A percentile compares a stretch with the other conserved stretches of the same genome.
Evolutionary conservation across 2,888 invertebrate genomes (phyloP).

Genomic region (Dynastes grantii): DNA sequence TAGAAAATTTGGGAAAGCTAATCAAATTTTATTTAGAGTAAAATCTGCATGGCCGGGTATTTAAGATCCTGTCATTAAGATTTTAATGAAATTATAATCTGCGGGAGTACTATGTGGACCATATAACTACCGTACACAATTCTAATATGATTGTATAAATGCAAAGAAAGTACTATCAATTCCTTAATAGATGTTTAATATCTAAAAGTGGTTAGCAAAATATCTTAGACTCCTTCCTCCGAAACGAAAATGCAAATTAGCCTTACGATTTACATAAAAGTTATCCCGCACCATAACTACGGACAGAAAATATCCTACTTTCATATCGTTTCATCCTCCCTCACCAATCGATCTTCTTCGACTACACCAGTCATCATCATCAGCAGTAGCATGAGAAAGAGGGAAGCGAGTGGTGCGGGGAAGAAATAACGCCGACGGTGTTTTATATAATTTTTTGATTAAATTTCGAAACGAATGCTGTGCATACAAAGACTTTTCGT

Average conservation of each 20-base stretch:
- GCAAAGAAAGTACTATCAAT: no score
- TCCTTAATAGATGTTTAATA: slow-evolving; percentile 38
- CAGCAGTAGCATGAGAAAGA: slow-evolving; percentile 26
- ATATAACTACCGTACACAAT: background rate
- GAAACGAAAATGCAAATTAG: slow-evolving; percentile 40
- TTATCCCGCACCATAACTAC: slow-evolving; percentile 29
- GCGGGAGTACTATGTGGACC: no score
- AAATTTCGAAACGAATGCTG: slow-evolving; percentile 69
- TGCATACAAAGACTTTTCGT: slow-evolving; percentile 63
- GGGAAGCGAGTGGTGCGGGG: slow-evolving; percentile 3
- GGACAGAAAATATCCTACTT: slow-evolving; percentile 32
- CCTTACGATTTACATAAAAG: slow-evolving; percentile 39
- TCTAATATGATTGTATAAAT: no score
- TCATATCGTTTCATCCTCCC: slow-evolving; percentile 35
- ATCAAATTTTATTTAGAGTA: no score
- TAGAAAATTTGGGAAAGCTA: no score
- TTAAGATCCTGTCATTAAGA: no score
- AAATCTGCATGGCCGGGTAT: no score
- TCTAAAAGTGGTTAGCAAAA: background rate
- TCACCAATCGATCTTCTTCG: slow-evolving; percentile 46
- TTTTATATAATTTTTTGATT: slow-evolving; percentile 70
- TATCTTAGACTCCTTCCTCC: background rate
- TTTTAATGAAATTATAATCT: no score
- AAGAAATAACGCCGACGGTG: slow-evolving; percentile 60
- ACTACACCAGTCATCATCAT: slow-evolving; percentile 37